Base-by-base conservation (phyloP, 2,797 vertebrate species). In the Petrocephalus sullivani region DNA sequence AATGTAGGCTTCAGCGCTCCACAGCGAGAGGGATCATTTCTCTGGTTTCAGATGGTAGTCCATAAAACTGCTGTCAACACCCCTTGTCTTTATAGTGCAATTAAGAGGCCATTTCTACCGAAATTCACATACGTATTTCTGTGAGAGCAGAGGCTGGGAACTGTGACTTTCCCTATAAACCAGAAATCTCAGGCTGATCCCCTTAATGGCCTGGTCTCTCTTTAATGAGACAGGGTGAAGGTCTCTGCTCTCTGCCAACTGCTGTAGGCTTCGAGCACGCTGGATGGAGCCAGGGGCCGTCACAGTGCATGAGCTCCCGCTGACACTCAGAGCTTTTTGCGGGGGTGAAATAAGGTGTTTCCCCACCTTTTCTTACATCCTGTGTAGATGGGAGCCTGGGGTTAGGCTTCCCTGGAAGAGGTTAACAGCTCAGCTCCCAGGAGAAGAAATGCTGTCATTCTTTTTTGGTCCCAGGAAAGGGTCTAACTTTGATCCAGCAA, bases 31-130 rank as follows among this genome's bases (percentile, higher is more conserved):
- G 16, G 67, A 23, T 41, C n/a, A 56, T 81, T 57, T 81, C 16
- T 16, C 0, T 82, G 71, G 10, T 37, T 67, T 23, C 61, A 56
- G 87, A 82, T 19, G 19, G 75, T 14, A 21, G 6, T 82, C n/a
- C 67, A 46, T 71, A 41, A 56, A 5, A 10, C 67, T 82, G 10
- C 87, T 81, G 75, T 88, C 71, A 49, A 16, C 87, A 23, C 54
- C n/a, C n/a, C 2, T 54, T 88, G 10, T 61, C 75, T 88, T 88
- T 82, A 88, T 19, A 28, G 75, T 28, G 57, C 71, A 51, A 88
- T 88, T 58, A 60, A 87, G 37, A 60, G 53, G n/a, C n/a, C 8
- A 7, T 87, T 78, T 37, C 53, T 41, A 56, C 53, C 71, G 57
- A 46, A 28, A 46, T 16, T 28, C 53, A 21, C n/a, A 6, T 21